phyloP scores from a whole-genome alignment of 2,113 vertebrate species.

The Megaleporinus macrocephalus region DNA sequence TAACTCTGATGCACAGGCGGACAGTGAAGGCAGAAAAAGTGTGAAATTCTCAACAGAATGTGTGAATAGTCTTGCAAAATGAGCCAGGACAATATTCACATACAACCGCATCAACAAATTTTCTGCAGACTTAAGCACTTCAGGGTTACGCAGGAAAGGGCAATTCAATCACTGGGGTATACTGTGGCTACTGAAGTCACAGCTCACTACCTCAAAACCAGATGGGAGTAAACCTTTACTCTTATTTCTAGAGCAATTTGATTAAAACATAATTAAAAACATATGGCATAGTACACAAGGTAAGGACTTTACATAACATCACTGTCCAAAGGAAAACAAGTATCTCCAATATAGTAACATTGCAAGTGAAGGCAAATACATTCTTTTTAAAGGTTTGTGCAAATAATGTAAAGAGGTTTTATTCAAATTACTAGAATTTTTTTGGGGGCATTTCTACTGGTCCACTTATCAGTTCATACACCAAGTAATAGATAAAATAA shows the following conservation, averaged over 20 bases:
- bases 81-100: not conserved
- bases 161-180: not conserved
- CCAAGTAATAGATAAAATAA: too few species aligned
- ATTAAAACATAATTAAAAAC: not conserved
- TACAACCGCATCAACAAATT: not conserved
- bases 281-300: not conserved
- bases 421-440: too few species aligned
- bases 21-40: not conserved
- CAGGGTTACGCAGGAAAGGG: not conserved
- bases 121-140: slow-evolving; percentile 16
- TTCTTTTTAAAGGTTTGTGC: too few species aligned
- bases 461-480: too few species aligned
- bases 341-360: too few species aligned
- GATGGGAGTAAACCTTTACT: not conserved
- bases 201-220: not conserved
- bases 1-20: slow-evolving; percentile 33
- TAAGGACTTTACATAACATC: not conserved
- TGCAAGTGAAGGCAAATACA: too few species aligned
- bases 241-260: not conserved
- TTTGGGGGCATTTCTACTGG: too few species aligned
- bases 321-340: too few species aligned
- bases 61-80: not conserved
- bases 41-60: slow-evolving; percentile 28
- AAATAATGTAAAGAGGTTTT: too few species aligned
- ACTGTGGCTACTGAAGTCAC: not conserved